These are phyloP conservation scores for Machimus atricapillus DNA, from an alignment of 2,888 invertebrate genomes.

Conservation along the genomic window DNA sequence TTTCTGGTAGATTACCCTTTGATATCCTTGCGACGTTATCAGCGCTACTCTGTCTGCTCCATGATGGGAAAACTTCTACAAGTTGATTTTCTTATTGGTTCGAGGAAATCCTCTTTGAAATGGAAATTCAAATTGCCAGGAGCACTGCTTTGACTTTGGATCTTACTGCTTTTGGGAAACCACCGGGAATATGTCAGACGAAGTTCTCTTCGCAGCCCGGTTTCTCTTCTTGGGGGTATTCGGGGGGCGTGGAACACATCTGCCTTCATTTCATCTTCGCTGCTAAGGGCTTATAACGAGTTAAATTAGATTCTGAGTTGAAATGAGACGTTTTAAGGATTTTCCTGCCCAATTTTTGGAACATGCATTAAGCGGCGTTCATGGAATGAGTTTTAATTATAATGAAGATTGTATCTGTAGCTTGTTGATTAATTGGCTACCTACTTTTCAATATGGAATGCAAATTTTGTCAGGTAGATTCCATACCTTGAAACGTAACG, in stretches of 20 bases:
- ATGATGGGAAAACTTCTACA: constrained; percentile 44
- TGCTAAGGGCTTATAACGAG: not conserved
- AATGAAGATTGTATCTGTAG: not conserved
- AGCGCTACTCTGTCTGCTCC: constrained; percentile 11
- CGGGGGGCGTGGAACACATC: not conserved
- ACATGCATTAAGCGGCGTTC: not conserved
- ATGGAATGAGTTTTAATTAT: not conserved
- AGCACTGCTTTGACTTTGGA: constrained; percentile 46
- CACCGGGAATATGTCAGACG: not conserved
- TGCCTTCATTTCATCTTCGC: not conserved
- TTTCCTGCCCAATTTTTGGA: not conserved
- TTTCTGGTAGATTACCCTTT: constrained; percentile 32
- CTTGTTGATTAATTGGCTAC: not conserved
- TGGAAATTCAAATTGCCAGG: constrained; percentile 46
- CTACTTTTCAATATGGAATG: not conserved
- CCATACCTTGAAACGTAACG: not conserved
- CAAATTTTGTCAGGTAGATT: not conserved
- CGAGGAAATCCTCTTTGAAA: constrained; percentile 46
- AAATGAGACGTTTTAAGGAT: not conserved
- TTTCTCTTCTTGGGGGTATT: not conserved
- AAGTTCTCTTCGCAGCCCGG: not conserved
- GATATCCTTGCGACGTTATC: constrained; percentile 32
- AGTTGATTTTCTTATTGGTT: constrained; percentile 46
- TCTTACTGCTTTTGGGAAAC: not conserved
- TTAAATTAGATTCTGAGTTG: not conserved